A percentile compares a stretch with the other conserved stretches of the same genome.
Conservation (phyloP, 2,888 invertebrate genomes). For the Drosophila imparisetae region DNA sequence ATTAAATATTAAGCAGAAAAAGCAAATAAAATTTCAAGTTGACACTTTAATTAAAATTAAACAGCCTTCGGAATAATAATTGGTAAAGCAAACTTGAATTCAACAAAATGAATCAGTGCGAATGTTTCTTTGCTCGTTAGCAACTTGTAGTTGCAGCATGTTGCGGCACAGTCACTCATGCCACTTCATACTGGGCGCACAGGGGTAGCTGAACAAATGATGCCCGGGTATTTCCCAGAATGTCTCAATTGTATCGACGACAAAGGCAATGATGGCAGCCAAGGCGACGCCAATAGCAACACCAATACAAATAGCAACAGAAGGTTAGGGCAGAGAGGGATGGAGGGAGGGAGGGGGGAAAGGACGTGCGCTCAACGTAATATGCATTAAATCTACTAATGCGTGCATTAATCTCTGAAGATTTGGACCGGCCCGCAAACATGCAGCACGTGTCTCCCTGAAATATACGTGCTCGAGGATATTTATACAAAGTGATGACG, state of each 20-base stretch:
- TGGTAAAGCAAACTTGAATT: neutral
- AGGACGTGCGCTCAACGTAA: slow-evolving; percentile 63
- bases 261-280: slow-evolving; percentile 50
- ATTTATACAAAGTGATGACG: slow-evolving; percentile 81
- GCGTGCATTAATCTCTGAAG: slow-evolving; percentile 84
- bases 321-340: slow-evolving; percentile 1
- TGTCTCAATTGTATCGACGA: slow-evolving; percentile 73
- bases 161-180: slow-evolving; percentile 18
- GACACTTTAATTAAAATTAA: neutral
- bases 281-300: slow-evolving; percentile 46
- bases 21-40: neutral
- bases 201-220: slow-evolving; percentile 34
- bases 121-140: neutral
- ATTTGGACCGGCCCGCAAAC: slow-evolving; percentile 71
- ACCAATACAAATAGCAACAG: slow-evolving; percentile 19
- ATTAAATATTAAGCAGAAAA: neutral
- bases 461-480: slow-evolving; percentile 82
- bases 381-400: slow-evolving; percentile 84
- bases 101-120: neutral
- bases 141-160: slow-evolving; percentile 8
- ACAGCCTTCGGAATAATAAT: neutral
- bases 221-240: slow-evolving; percentile 76
- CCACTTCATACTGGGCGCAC: neutral
- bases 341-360: slow-evolving; percentile 16
- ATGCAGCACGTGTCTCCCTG: slow-evolving; percentile 80